These are phyloP conservation scores for Rostratula benghalensis DNA, from an alignment of 2,113 vertebrate genomes.

Conservation along the genomic window DNA sequence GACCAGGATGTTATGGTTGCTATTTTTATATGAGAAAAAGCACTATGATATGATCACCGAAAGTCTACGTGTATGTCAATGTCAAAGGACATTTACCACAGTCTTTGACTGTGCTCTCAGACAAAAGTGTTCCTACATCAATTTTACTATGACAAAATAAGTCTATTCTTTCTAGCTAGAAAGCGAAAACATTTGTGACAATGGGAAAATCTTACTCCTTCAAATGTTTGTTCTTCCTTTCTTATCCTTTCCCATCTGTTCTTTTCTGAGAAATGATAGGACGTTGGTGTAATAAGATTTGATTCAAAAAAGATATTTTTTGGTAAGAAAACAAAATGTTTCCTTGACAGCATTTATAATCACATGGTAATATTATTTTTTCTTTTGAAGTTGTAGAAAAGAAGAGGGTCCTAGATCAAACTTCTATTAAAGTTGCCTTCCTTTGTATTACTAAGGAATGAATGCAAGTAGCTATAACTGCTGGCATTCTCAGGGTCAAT, in stretches of 20 bases:
- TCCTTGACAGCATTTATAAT: neutral
- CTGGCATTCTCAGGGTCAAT: neutral
- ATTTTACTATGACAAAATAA: neutral
- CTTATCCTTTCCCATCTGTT: neutral
- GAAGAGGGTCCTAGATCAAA: neutral
- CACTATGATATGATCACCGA: neutral
- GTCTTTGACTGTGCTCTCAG: neutral
- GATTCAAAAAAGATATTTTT: neutral
- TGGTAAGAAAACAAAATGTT: neutral
- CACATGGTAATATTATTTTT: neutral
- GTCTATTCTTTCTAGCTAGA: neutral
- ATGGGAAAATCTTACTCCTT: neutral
- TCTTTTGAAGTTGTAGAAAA: neutral
- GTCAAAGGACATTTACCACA: neutral
- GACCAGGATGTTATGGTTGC: neutral
- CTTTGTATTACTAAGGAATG: neutral
- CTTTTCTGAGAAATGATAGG: neutral
- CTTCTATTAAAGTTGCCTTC: neutral
- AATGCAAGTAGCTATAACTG: neutral
- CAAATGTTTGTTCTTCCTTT: neutral
- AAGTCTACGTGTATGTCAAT: neutral
- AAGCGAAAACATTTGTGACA: neutral
- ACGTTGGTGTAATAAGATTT: neutral
- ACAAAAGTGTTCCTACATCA: neutral
- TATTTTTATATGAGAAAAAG: slow-evolving; percentile 26